phyloP scores from a whole-genome alignment of 2,888 invertebrate genomes.

The Priapulus caudatus region DNA sequence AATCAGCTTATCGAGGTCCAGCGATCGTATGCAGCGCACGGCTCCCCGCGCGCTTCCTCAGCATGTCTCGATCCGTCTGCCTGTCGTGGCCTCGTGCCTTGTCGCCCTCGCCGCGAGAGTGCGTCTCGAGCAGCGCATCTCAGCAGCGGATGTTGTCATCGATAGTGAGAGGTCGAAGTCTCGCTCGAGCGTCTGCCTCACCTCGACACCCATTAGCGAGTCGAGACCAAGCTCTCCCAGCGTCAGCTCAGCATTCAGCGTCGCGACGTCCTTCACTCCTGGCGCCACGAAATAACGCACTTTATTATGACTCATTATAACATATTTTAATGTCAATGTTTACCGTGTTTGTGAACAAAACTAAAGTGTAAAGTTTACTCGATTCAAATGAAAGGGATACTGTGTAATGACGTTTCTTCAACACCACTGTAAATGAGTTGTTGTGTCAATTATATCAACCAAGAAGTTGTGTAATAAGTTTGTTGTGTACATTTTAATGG shows the following conservation, averaged over 20 bases:
- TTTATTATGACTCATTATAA: too few species aligned
- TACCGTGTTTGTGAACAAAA: too few species aligned
- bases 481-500: too few species aligned
- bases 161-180: constrained; percentile 79
- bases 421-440: too few species aligned
- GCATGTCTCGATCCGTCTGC: constrained; percentile 46
- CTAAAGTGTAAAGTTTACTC: too few species aligned
- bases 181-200: constrained; percentile 86
- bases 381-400: too few species aligned
- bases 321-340: too few species aligned
- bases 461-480: too few species aligned
- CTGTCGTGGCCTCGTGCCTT: constrained; percentile 57
- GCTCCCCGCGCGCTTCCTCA: constrained; percentile 35
- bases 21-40: constrained; percentile 8
- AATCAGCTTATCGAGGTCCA: too few species aligned
- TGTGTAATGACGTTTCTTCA: too few species aligned
- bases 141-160: constrained; percentile 45
- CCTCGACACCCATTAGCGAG: constrained; percentile 96
- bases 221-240: constrained; percentile 94
- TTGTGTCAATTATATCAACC: too few species aligned
- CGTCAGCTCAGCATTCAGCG: constrained; percentile 59
- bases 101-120: constrained; percentile 13
- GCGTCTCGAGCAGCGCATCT: constrained; percentile 65
- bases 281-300: constrained; percentile 22
- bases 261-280: constrained; percentile 72